Base-by-base conservation (phyloP, 2,888 invertebrate species). In the Micoletzkya japonica region DNA sequence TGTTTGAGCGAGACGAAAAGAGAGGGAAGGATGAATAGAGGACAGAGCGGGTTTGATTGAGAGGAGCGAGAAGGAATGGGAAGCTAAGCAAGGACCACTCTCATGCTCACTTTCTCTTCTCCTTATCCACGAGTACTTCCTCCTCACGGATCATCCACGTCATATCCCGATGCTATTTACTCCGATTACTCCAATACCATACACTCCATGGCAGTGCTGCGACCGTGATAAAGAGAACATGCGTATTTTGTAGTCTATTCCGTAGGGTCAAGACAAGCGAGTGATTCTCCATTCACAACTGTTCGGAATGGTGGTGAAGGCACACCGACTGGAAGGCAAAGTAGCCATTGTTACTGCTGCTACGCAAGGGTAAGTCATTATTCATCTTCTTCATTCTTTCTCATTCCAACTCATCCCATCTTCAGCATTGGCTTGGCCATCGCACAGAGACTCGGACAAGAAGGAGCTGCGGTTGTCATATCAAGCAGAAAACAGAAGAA, bases 401-500 rank as follows among this genome's bases (percentile, higher is more conserved):
- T 56, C 30, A 6, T 4, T 2, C 14, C 4, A 28, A 56, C 26
- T n/a, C 14, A 56, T 6, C 30, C 26, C 7, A 14, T 56, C 59
- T 78, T 60, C 61, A 82, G 82, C 59, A 97, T 97, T 87, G 96
- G 97, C 4, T 92, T 90, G 86, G 91, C 94, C 0, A 94, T 95
- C 81, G 96, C 95, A 3, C 90, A 91, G 85, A 89, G 94, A 70
- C 88, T 97, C 60, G 93, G 91, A 4, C 88, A 89, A 80, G 95
- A 97, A 88, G 97, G 97, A 37, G 96, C 95, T 2, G 90, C 91
- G 70, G 92, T 97, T 4, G 90, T 97, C 74, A 90, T 97, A 54
- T 93, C 95, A 86, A 95, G 95, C 83, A 90, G 96, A 73, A 94
- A 92, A 86, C 90, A 92, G 86, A 88, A 89, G 32, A 95, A 96